Conservation (phyloP, 2,113 vertebrate species). For the Salvelinus namaycush region DNA sequence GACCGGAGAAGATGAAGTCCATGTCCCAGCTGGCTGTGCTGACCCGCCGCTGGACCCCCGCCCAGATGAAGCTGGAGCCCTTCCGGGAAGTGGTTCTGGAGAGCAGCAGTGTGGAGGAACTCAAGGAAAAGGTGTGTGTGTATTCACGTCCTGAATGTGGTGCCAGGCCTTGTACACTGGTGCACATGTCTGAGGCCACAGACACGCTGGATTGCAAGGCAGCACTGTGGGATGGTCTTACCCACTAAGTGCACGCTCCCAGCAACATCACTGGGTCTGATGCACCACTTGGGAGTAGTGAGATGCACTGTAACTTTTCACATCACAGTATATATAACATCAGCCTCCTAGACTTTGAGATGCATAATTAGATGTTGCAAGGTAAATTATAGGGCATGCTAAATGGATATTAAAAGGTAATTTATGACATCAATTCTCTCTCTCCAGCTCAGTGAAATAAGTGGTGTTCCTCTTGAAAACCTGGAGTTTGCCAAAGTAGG, state of each 20-base stretch:
- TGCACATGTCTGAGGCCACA: not conserved
- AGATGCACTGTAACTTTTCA: not conserved
- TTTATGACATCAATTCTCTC: conserved; percentile 27
- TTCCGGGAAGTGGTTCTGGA: conserved; percentile 96
- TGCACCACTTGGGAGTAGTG: not conserved
- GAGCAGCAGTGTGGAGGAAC: conserved; percentile 93
- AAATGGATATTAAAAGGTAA: not conserved
- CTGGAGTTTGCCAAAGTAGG: conserved; percentile 97
- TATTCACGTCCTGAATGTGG: not conserved
- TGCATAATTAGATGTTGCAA: not conserved
- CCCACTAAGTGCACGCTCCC: not conserved
- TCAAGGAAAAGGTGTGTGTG: conserved; percentile 88
- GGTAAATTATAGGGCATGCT: not conserved
- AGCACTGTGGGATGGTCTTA: not conserved
- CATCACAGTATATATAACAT: not conserved
- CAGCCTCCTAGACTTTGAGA: not conserved
- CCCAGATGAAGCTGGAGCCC: conserved; percentile 87
- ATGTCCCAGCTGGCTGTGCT: conserved; percentile 96
- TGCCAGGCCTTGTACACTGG: not conserved
- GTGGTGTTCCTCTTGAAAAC: conserved; percentile 86
- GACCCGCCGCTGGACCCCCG: conserved; percentile 87
- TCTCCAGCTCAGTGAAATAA: conserved; percentile 88
- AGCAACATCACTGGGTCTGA: not conserved
- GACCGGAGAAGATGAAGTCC: conserved; percentile 95
- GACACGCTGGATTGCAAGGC: not conserved